Base-by-base conservation (phyloP, 2,888 invertebrate genomes). In the Yponomeuta plumbellus region DNA sequence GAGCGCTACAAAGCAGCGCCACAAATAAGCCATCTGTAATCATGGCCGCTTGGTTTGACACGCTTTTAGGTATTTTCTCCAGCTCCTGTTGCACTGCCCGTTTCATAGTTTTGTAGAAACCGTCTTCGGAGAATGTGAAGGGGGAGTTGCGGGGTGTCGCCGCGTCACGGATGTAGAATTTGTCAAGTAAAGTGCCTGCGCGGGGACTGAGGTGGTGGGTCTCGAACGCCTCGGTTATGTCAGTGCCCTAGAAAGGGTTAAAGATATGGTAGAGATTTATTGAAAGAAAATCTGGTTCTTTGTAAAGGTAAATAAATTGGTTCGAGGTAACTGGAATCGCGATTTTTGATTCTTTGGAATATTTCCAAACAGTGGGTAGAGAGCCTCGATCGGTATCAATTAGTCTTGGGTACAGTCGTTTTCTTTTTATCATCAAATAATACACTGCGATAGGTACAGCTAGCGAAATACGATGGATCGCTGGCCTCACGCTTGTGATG, bases 21-120 rank as follows among this genome's bases (percentile, higher is more conserved):
- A 76, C 67, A 44, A 91, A 71, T 10, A 92, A 71, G 0, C 83
- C 76, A 72, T 92, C 92, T 5, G 80, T 83, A n/a, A 88, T 80
- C 22, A 72, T 73, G 68, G 81, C 75, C 0, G 85, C 71, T 56
- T 75, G 71, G 68, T 70, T 81, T 3, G 73, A 58, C 34, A 69
- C 70, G 39, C 74, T 67, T 64, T 77, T 75, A 1, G 86, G 88
- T 73, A 94, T 79, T n/a, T 88, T 91, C 70, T 93, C 92, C 0
- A 94, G 71, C 72, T 93, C 92, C 26, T 92, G 87, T 5, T 81
- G 68, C 0, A 93, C 92, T 8, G 92, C 90, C 58, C 81, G 83
- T 76, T 95, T 96, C 2, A 97, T 85, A 0, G 94, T 94, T 69
- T 86, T 91, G 74, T 94, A 97, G 78, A 97, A 97, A 0, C 96